Evolutionary conservation across 2,888 invertebrate genomes (phyloP), one percentile per base, ranked within the genome.

Genomic region (Acrocyrtus sp.): DNA sequence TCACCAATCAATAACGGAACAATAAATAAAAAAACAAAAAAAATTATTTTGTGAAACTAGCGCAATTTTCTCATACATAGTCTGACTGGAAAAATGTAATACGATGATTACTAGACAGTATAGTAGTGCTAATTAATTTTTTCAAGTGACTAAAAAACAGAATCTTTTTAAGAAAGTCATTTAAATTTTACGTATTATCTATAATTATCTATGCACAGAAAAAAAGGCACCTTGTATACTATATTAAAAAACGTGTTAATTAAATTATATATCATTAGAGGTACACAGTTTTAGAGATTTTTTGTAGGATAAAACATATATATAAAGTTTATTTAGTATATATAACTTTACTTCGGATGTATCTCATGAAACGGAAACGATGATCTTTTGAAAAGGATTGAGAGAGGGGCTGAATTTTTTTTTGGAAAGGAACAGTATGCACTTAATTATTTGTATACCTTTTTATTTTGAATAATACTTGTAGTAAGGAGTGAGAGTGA

Each of bases 31-130:
- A 22, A 27, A 21, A 12, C 12, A 56, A 41, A 19, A 19, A 53
- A 17, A 22, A 17, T 63, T 27, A 22, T 48, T 19, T 15, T 43
- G 17, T 34, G 22, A 58, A 27, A 45, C 56, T 62, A 62, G 69
- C 61, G 54, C 69, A 70, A 50, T 69, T 47, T 57, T 66, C 56
- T 53, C 56, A 45, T 5, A 58, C 19, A 61, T 67, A 67, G 63
- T 68, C 65, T 66, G 68, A 63, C 45, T 54, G 66, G 48, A 29
- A 53, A 43, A 43, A 26, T 19, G 6, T 57, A 43, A 43, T 26
- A 22, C n/a, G 17, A 41, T 12, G 5, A n/a, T 5, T 19, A 57
- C 6, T 34, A 21, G 39, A 19, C 22, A 34, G 3, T 56, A 21
- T n/a, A n/a, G n/a, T n/a, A n/a, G n/a, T n/a, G n/a, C n/a, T n/a